Percentiles rank a stretch among this genome's conserved stretches.
Conservation (phyloP, 2,888 invertebrate genomes). For the Zeuzera pyrina region DNA sequence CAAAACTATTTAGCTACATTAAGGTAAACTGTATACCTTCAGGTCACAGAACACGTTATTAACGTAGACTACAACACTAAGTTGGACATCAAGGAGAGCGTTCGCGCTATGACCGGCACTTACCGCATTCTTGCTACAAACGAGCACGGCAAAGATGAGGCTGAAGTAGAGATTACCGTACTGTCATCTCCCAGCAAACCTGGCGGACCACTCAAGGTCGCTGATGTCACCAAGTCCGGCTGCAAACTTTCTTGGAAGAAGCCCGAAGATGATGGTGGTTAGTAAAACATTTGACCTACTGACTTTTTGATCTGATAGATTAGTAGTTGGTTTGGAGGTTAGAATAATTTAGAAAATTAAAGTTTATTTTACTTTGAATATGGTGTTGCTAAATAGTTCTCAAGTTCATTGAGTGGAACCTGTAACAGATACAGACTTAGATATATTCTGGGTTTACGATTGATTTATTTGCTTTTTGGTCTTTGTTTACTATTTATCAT, state of each 20-base stretch:
- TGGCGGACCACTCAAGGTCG: conserved; percentile 89
- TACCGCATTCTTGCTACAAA: conserved; percentile 94
- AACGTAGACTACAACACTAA: conserved; percentile 95
- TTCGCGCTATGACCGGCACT: conserved; percentile 89
- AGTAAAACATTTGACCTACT: too few species aligned
- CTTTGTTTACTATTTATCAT: too few species aligned
- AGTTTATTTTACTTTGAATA: too few species aligned
- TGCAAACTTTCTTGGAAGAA: conserved; percentile 95
- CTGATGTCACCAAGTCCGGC: conserved; percentile 90
- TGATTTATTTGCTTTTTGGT: too few species aligned
- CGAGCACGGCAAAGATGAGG: conserved; percentile 92
- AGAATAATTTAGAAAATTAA: too few species aligned
- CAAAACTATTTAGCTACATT: neutral
- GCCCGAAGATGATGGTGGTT: conserved; percentile 94
- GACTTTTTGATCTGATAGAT: too few species aligned
- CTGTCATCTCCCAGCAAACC: conserved; percentile 87
- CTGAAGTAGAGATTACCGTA: conserved; percentile 95
- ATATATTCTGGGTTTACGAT: too few species aligned
- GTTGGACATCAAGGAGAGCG: conserved; percentile 82
- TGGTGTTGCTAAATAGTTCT: too few species aligned
- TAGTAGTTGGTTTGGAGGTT: too few species aligned
- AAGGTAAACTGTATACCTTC: conserved; percentile 4
- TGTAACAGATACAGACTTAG: too few species aligned
- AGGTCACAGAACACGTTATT: conserved; percentile 81
- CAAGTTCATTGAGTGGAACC: too few species aligned